phyloP scores from a whole-genome alignment of 1,140 invertebrate genomes.

The Venturia canescens region DNA sequence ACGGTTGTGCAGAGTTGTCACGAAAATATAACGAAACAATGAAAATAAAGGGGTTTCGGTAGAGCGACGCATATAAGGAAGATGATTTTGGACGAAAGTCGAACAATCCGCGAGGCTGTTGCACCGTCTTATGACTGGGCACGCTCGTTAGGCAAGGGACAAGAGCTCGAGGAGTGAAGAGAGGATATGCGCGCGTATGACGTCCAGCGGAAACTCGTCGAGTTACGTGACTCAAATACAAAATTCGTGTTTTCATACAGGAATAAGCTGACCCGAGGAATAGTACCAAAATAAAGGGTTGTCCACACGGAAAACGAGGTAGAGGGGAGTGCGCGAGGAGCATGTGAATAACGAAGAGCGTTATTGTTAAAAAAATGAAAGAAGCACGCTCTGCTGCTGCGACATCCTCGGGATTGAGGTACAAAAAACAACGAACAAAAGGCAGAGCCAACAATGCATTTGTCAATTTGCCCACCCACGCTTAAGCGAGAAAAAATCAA shows the following conservation, averaged over 20 bases:
- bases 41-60: no score
- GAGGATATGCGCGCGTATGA: conserved; percentile 64
- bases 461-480: conserved; percentile 12
- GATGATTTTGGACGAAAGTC: no score
- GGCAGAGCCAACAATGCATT: conserved; percentile 26
- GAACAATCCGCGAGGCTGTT: neutral
- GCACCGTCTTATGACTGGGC: conserved; percentile 47
- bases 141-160: conserved; percentile 57
- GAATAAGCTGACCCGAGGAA: neutral
- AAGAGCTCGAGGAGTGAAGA: conserved; percentile 54
- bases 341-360: no score
- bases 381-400: no score
- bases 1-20: no score
- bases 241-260: conserved; percentile 43
- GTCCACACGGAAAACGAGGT: no score
- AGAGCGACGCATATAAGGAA: no score
- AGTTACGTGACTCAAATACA: conserved; percentile 62
- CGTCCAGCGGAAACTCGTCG: conserved; percentile 69
- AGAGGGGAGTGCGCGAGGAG: no score
- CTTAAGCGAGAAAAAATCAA: neutral
- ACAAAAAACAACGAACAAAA: no score
- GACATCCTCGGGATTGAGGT: no score
- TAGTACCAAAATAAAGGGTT: neutral
- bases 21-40: no score
- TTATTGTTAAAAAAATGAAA: no score